Base-by-base conservation (phyloP, 2,113 vertebrate species). In the Pachyramphus minor region DNA sequence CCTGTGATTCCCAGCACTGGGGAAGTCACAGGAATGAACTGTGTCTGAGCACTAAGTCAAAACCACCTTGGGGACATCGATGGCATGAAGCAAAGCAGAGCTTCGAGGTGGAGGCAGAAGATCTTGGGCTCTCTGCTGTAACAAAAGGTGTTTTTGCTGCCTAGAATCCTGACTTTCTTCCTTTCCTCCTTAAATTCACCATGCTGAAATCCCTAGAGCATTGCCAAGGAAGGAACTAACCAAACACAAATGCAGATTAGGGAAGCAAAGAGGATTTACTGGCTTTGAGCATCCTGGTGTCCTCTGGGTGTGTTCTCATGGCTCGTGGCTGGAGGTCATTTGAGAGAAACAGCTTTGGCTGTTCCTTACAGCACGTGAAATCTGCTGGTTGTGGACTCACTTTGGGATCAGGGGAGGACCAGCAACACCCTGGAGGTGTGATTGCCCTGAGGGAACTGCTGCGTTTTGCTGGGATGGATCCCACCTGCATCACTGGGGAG, bases 51-150 rank as follows among this genome's bases (percentile, higher is more conserved):
- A 12, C 31, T 8, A 2, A n/a, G 39, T 5, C 60, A 39, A 44
- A 69, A n/a, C 47, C 52, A 31, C n/a, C 49, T 3, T 1, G 0
- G 31, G 56, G 44, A 45, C 16, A 8, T n/a, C 1, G 5, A 27
- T 14, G 31, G 2, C 27, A 21, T 6, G 15, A 74, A 69, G 23
- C 17, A 49, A 68, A 79, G 24, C 44, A 59, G 63, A 79, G 28
- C 44, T 23, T 27, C 24, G 21, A 64, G 30, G 5, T 8, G 5
- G 58, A 77, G 49, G 8, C 49, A n/a, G 49, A 42, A 73, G 49
- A 49, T 42, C 49, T 42, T 14, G 28, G 19, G 14, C 22, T 47
- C 8, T 39, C 16, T 31, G 4, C 31, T 62, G 44, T 33, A 25
- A 68, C 1, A 0, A 53, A 84, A 83, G 15, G 5, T 27, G 50